These are phyloP conservation scores for Halcyon senegalensis DNA, from an alignment of 2,113 vertebrate species.

Conservation along the genomic window DNA sequence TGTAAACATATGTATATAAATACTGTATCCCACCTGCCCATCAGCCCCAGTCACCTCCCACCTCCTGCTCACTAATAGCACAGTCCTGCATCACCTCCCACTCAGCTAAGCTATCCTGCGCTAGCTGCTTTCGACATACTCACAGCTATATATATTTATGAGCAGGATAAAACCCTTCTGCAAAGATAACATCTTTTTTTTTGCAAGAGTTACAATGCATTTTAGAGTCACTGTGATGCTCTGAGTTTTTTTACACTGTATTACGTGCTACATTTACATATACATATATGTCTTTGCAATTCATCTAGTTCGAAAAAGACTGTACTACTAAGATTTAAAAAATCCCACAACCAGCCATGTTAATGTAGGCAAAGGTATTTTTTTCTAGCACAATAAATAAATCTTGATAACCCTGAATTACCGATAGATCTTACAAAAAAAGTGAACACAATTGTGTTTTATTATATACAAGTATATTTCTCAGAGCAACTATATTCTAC, in stretches of 20 bases:
- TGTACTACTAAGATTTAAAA: neutral
- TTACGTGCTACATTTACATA: constrained; percentile 16
- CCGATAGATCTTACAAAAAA: neutral
- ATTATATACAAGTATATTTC: neutral
- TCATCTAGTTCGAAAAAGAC: neutral
- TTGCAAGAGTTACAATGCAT: constrained; percentile 54
- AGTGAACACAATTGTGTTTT: neutral
- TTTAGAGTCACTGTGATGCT: constrained; percentile 40
- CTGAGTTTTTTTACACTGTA: neutral
- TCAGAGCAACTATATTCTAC: neutral
- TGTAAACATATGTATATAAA: constrained; percentile 74
- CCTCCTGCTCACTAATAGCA: constrained; percentile 83
- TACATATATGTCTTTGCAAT: neutral
- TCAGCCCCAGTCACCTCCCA: constrained; percentile 80
- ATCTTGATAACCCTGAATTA: neutral
- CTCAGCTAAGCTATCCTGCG: constrained; percentile 77
- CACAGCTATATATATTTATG: constrained; percentile 78
- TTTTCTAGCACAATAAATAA: neutral
- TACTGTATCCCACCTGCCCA: constrained; percentile 75
- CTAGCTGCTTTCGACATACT: constrained; percentile 78
- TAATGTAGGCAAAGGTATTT: neutral
- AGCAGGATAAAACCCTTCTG: constrained; percentile 69
- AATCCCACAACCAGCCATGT: neutral
- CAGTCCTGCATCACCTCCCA: constrained; percentile 83
- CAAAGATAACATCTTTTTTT: constrained; percentile 59